Percentiles rank a stretch among this genome's conserved stretches.
These are phyloP conservation scores for Drosophila affinis DNA, from an alignment of 2,888 invertebrate species.

Conservation along the genomic window DNA sequence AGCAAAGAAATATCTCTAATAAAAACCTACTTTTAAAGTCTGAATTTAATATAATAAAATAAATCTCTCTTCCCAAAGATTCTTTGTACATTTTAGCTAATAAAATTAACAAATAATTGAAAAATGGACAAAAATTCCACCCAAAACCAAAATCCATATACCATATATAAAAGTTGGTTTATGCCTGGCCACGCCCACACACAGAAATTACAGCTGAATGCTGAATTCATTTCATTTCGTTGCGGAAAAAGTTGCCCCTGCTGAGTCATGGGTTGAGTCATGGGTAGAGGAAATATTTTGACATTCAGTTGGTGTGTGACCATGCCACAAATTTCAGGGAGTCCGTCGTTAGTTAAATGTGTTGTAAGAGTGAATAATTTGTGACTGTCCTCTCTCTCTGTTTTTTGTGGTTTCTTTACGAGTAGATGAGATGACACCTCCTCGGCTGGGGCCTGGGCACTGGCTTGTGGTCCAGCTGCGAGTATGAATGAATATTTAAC, in stretches of 20 bases:
- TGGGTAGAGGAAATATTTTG: slow-evolving; percentile 33
- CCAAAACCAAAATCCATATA: slow-evolving; percentile 21
- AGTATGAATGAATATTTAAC: slow-evolving; percentile 71
- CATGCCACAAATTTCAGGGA: slow-evolving; percentile 7
- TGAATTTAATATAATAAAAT: slow-evolving; percentile 6
- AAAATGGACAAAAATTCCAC: slow-evolving; percentile 20
- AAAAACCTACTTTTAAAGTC: neutral
- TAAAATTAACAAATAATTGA: slow-evolving; percentile 6
- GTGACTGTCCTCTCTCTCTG: neutral
- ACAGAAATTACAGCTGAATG: slow-evolving; percentile 31
- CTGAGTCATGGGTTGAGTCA: slow-evolving; percentile 1
- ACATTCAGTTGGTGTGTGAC: slow-evolving; percentile 35
- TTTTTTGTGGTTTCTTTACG: slow-evolving; percentile 22
- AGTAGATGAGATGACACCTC: slow-evolving; percentile 13
- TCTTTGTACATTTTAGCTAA: slow-evolving; percentile 9
- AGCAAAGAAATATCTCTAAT: too few relatives aligned
- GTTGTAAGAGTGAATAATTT: slow-evolving; percentile 37
- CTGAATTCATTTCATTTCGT: slow-evolving; percentile 10
- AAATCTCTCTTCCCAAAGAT: neutral
- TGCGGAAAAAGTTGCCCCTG: slow-evolving; percentile 25
- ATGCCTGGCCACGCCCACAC: slow-evolving; percentile 25
- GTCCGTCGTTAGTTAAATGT: slow-evolving; percentile 35
- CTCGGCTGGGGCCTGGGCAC: too few relatives aligned
- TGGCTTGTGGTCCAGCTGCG: slow-evolving; percentile 63
- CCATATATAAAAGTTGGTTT: slow-evolving; percentile 10